Base-by-base conservation (phyloP, 37 sponge, comb jelly and placozoan species). In the Beroe forskalii region DNA sequence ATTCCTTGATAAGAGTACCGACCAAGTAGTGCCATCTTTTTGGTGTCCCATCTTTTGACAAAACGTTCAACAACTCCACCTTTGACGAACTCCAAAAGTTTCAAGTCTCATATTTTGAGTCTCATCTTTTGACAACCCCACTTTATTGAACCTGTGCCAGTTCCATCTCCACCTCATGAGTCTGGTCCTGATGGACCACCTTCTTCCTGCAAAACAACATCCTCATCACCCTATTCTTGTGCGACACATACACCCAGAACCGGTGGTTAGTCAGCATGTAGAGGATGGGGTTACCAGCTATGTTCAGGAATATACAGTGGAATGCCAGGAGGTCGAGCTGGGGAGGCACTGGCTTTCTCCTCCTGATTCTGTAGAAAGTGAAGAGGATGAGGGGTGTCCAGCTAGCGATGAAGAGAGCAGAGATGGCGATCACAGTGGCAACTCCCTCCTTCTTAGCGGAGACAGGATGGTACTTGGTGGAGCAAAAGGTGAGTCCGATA, bases 251-350 rank as follows among this genome's bases (percentile, higher is more conserved):
- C 66, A 28, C 66, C n/a, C 66, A 24, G 25, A 63, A 63, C 25
- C 66, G 20, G 3, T 30, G 20, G 66, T 63, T 63, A 63, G 25
- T 20, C 4, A 63, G 66, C 3, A 30, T n/a, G 66, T 63, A 63
- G 23, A 63, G n/a, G n/a, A 63, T 30, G 6, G 66, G 66, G 66
- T 63, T 63, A 8, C 66, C 66, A 4, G 66, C 66, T 28, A 30
- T 63, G 66, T 63, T 63, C 25, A 63, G 25, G 66, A 63, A 63
- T 24, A 63, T 63, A 20, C 66, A 63, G n/a, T 63, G 66, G 25
- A 63, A 63, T 30, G 66, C 66, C 66, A 63, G 66, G 3, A 63
- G 25, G 66, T 63, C 66, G 20, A 63, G 66, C 2, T 28, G 25
- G n/a, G 28, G 20, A 3, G 66, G 66, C 14, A 63, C 66, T 19